Percentiles rank a stretch among this genome's conserved stretches.
Conservation (phyloP, 2,888 invertebrate species). For the Chrysotoxum bicinctum region DNA sequence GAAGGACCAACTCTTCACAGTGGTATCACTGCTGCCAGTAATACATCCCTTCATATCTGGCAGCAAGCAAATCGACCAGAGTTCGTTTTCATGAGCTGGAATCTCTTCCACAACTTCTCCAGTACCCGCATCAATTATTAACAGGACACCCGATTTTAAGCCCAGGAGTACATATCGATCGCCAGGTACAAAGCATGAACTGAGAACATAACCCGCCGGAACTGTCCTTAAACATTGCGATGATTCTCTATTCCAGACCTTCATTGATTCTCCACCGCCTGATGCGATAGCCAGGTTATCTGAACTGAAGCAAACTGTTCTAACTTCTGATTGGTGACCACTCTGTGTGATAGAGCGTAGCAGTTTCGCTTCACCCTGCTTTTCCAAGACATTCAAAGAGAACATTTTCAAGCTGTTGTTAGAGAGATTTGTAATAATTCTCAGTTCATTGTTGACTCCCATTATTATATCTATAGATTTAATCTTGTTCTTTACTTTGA, state of each 20-base stretch:
- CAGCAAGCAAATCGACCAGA: constrained; percentile 89
- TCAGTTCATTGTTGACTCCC: constrained; percentile 88
- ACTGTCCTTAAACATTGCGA: constrained; percentile 89
- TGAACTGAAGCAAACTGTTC: constrained; percentile 93
- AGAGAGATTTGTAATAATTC: constrained; percentile 85
- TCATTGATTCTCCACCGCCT: constrained; percentile 92
- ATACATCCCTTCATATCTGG: constrained; percentile 93
- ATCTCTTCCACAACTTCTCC: constrained; percentile 91
- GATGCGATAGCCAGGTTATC: constrained; percentile 94
- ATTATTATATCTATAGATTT: constrained; percentile 88
- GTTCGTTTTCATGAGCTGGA: constrained; percentile 90
- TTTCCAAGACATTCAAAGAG: constrained; percentile 81
- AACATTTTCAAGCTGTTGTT: constrained; percentile 91
- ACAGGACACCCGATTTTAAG: constrained; percentile 90
- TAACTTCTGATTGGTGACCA: constrained; percentile 95
- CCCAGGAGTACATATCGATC: constrained; percentile 95
- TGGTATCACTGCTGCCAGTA: constrained; percentile 93
- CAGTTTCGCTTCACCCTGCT: constrained; percentile 82
- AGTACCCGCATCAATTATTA: constrained; percentile 92
- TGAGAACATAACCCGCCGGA: constrained; percentile 85
- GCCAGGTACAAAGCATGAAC: constrained; percentile 90
- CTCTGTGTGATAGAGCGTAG: constrained; percentile 87
- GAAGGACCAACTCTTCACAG: constrained; percentile 97
- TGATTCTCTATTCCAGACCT: constrained; percentile 93
- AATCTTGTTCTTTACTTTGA: constrained; percentile 86